Evolutionary conservation across 2,888 invertebrate genomes (phyloP).

Genomic region (Aromia moschata): DNA sequence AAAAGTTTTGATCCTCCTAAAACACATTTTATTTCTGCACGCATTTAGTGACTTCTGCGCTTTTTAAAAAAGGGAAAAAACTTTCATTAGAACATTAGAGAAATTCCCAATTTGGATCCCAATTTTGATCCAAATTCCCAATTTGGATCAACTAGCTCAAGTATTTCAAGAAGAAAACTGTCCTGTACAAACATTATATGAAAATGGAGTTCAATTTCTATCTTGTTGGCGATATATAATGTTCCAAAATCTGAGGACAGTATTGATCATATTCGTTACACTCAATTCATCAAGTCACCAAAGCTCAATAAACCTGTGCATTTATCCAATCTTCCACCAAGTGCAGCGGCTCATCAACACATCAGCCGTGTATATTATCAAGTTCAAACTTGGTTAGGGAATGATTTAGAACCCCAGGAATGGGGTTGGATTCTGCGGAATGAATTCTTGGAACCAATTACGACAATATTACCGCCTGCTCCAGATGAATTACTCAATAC

Average conservation of each 20-base stretch:
- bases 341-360: constrained; percentile 53
- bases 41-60: too few relatives aligned
- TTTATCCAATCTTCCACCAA: constrained; percentile 53
- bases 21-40: too few relatives aligned
- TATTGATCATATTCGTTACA: too few relatives aligned
- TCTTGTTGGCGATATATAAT: too few relatives aligned
- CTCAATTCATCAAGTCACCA: constrained; percentile 49
- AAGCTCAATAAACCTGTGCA: constrained; percentile 54
- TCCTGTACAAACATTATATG: constrained; percentile 51
- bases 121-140: too few relatives aligned
- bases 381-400: constrained; percentile 45
- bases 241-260: too few relatives aligned
- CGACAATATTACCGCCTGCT: constrained; percentile 49
- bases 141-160: too few relatives aligned
- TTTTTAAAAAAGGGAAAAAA: too few relatives aligned
- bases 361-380: constrained; percentile 48
- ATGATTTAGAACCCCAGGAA: constrained; percentile 43
- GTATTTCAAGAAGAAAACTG: too few relatives aligned
- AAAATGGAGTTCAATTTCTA: constrained; percentile 38
- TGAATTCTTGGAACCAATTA: constrained; percentile 50
- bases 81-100: too few relatives aligned
- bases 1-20: too few relatives aligned
- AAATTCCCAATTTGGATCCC: too few relatives aligned
- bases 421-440: constrained; percentile 47
- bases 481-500: constrained; percentile 45